Base-by-base conservation (phyloP, 1,140 invertebrate genomes). In the Apis florea region DNA sequence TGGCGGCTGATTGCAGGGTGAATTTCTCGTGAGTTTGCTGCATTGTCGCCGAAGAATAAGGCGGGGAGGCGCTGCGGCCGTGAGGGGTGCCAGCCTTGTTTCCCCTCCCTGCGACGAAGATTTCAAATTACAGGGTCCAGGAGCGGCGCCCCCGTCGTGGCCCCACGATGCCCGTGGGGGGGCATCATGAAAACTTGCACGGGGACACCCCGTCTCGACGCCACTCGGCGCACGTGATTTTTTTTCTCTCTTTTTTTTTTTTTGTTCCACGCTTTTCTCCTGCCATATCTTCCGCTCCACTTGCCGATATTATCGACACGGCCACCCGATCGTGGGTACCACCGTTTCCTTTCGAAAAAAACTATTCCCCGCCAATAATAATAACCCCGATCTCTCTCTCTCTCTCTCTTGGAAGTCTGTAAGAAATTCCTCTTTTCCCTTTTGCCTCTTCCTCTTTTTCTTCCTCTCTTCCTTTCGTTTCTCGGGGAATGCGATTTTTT, bases 1-100 rank as follows among this genome's bases (percentile, higher is more conserved):
- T 40, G 31, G 83, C 66, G 67, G 74, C 83, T 93, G 93, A 94
- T 93, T 94, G 93, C 90, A 93, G 93, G 93, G 93, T 93, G 91
- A 93, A 93, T 94, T 91, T 94, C 93, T 91, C 90, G 88, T 86
- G 83, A 93, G 93, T 93, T 93, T 93, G 90, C 88, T 75, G 90
- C 90, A 93, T 93, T 93, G 92, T 94, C 89, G 89, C 83, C 68
- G 81, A 75, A 92, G 90, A 92, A 93, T 92, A 86, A 86, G 88
- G 83, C 0, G 87, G 92, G 92, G 92, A 92, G 92, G 91, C 85
- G 89, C 91, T 93, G 93, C 90, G 92, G 93, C 92, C 83, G 80
- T 78, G 87, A 85, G 87, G 87, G 86, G 75, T 88, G 79, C 83
- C 79, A 72, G 76, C 83, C 77, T 72, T 79, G 66, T 87, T 81